phyloP scores from a whole-genome alignment of 2,797 vertebrate species.

The Neosilurus mollespiculum region DNA sequence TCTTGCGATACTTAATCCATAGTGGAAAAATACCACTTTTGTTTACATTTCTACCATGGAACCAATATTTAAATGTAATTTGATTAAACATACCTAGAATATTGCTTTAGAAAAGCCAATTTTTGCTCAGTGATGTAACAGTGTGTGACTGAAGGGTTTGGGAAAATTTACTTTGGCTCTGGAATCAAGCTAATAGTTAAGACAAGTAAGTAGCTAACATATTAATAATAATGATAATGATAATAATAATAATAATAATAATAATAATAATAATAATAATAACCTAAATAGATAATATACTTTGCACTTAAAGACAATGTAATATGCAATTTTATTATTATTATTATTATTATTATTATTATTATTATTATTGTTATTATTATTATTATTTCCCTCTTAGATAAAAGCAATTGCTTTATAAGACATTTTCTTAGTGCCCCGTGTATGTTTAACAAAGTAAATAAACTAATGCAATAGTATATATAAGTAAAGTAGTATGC shows the following conservation, averaged over 20 bases:
- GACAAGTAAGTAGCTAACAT: constrained; percentile 51
- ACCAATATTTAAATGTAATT: background rate
- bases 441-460: background rate
- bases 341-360: too few relatives aligned
- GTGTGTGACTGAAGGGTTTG: constrained; percentile 60
- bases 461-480: background rate
- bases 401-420: background rate
- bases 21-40: background rate
- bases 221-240: too few relatives aligned
- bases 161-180: constrained; percentile 52
- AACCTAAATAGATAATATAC: too few relatives aligned
- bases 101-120: background rate
- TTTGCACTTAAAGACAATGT: background rate
- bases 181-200: constrained; percentile 54
- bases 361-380: too few relatives aligned
- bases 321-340: too few relatives aligned
- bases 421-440: background rate
- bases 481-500: background rate
- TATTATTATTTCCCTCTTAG: too few relatives aligned
- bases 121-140: constrained; percentile 36
- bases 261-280: background rate
- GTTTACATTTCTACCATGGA: background rate
- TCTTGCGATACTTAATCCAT: background rate
- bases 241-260: too few relatives aligned
- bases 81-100: background rate